These are phyloP conservation scores for Ferrisia virgata DNA, from an alignment of 2,888 invertebrate genomes.

Conservation along the genomic window DNA sequence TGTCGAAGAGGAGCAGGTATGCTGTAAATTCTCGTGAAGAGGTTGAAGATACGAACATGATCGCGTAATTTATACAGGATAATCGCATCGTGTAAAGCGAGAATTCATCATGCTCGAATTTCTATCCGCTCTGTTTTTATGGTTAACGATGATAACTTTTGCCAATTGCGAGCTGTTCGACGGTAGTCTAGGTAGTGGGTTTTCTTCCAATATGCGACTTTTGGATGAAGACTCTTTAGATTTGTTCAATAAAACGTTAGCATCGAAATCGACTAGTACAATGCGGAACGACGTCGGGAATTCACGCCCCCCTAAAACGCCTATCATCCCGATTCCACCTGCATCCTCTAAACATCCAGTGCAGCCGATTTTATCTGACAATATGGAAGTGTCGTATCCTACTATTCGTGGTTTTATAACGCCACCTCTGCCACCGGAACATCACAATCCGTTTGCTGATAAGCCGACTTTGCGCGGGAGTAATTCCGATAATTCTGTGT, in stretches of 20 bases:
- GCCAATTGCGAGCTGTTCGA: not conserved
- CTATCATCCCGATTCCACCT: not conserved
- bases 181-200: not conserved
- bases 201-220: not conserved
- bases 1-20: not conserved
- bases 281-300: slow-evolving; percentile 21
- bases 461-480: slow-evolving; percentile 78
- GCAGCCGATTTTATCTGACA: slow-evolving; percentile 8
- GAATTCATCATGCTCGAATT: slow-evolving; percentile 31
- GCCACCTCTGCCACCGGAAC: slow-evolving; percentile 79
- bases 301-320: not conserved
- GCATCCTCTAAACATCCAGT: not conserved
- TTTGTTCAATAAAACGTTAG: slow-evolving; percentile 30
- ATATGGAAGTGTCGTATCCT: slow-evolving; percentile 30
- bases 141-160: slow-evolving; percentile 32
- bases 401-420: slow-evolving; percentile 77
- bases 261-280: slow-evolving; percentile 37
- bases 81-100: not conserved
- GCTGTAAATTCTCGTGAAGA: not conserved
- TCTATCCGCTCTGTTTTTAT: slow-evolving; percentile 3
- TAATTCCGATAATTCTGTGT: slow-evolving; percentile 63
- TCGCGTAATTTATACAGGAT: not conserved
- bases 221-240: slow-evolving; percentile 38
- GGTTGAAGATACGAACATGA: not conserved
- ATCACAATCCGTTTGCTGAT: slow-evolving; percentile 78